Evolutionary conservation across 1,140 invertebrate species (phyloP), one percentile per base, ranked within the genome.

Genomic region (Cyrtorhinus lividipennis): DNA sequence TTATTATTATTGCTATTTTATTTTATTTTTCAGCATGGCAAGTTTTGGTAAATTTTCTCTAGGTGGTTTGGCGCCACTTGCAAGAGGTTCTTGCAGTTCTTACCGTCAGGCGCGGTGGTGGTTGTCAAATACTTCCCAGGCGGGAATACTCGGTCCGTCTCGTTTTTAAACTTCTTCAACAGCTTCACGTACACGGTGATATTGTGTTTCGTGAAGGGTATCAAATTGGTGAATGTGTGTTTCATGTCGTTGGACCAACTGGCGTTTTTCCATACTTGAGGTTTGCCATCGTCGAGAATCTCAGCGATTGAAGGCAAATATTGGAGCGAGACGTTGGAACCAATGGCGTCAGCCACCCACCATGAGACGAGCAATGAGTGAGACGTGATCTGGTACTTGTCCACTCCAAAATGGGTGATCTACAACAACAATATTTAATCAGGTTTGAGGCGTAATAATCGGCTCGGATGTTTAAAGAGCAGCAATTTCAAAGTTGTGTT

Each of bases 131-230:
- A 86, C 63, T 81, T 79, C 10, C 77, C 77, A 1, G 85, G 83
- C 1, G 80, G 76, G 62, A 80, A 83, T 0, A 75, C 72, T 1
- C 67, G 72, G 15, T 72, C 68, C 66, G 79, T 79, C 23, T 64
- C 64, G 12, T 53, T 30, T 3, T 81, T 67, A 57, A 10, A 10
- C 38, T 10, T 10, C n/a, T 44, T 44, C 12, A 22, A 20, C 48
- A 53, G 48, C 18, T 79, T 74, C 0, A 86, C 83, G 69, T 84
- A 90, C 5, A 91, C 83, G 0, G 86, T 89, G 53, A 90, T 73
- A 67, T 89, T 88, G 69, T 91, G 91, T 0, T 74, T 71, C 0
- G 87, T 89, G 66, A 75, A 87, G 0, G 89, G 82, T 63, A 79
- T 73, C 1, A 91, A 73, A 62, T 80, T 72, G 0, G 73, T 79